phyloP scores from a whole-genome alignment of 2,113 vertebrate species.

The Osmerus eperlanus region DNA sequence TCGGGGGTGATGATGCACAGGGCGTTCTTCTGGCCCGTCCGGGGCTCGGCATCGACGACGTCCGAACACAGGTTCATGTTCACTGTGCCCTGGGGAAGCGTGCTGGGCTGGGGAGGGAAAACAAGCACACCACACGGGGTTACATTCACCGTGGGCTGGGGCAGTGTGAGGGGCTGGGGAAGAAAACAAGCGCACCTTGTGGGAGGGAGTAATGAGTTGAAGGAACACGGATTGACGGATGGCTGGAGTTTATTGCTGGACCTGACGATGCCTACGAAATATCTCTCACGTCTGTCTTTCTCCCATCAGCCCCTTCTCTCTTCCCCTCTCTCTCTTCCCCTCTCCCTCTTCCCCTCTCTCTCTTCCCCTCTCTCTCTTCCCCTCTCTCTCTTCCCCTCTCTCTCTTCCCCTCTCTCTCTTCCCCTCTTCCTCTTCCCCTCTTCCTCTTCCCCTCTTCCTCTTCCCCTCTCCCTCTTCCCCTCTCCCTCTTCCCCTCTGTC shows the following conservation, averaged over 20 bases:
- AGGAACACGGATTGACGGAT: too few species aligned
- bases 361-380: too few species aligned
- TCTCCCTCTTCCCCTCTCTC: too few species aligned
- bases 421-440: too few species aligned
- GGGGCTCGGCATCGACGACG: slow-evolving; percentile 76
- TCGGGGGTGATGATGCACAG: slow-evolving; percentile 78
- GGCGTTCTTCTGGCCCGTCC: slow-evolving; percentile 79
- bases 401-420: too few species aligned
- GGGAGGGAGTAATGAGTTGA: too few species aligned
- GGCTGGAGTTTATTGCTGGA: slow-evolving; percentile 9
- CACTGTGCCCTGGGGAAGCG: slow-evolving; percentile 78
- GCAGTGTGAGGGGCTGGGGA: slow-evolving; percentile 73
- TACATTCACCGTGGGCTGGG: slow-evolving; percentile 80
- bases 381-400: too few species aligned
- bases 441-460: too few species aligned
- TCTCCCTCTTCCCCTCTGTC: neutral
- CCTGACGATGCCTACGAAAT: neutral
- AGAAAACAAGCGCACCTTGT: too few species aligned
- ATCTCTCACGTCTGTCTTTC: neutral
- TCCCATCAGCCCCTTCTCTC: neutral
- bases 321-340: neutral
- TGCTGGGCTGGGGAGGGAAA: slow-evolving; percentile 67
- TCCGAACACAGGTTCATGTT: slow-evolving; percentile 80
- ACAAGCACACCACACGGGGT: slow-evolving; percentile 61
- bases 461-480: too few species aligned